These are phyloP conservation scores for Tragelaphus strepsiceros DNA, from an alignment of 2,113 vertebrate species.

Conservation along the genomic window DNA sequence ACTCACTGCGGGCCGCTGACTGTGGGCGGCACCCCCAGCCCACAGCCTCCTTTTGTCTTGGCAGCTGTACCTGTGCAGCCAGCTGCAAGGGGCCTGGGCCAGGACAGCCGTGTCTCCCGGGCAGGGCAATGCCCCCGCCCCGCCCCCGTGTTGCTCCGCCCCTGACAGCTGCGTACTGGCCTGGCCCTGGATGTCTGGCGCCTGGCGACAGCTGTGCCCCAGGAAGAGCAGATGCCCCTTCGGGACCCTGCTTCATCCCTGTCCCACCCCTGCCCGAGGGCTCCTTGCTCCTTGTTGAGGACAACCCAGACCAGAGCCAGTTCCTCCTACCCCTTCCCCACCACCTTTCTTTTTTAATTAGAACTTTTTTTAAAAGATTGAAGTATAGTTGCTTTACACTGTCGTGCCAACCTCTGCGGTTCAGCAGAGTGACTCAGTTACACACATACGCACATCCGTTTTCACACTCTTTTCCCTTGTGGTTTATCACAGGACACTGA, in stretches of 20 bases:
- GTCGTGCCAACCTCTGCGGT: not conserved
- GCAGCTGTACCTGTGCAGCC: not conserved
- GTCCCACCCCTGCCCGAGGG: not conserved
- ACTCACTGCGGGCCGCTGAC: constrained; percentile 75
- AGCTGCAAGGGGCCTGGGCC: not conserved
- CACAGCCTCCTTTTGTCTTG: not conserved
- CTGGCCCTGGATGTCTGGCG: not conserved
- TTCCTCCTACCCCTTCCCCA: not conserved
- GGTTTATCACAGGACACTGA: not conserved
- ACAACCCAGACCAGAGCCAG: not conserved
- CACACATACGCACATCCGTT: not conserved
- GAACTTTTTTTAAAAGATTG: not conserved
- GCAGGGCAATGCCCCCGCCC: not conserved
- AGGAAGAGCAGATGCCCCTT: not conserved
- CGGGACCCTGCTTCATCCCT: not conserved
- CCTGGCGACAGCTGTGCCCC: not conserved
- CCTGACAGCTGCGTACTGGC: not conserved
- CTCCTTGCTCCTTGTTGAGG: not conserved
- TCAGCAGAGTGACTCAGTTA: not conserved
- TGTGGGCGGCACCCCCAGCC: not conserved
- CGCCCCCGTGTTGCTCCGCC: accelerated
- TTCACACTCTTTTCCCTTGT: not conserved
- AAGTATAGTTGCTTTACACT: not conserved
- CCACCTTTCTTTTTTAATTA: not conserved
- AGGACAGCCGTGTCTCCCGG: not conserved